phyloP scores from a whole-genome alignment of 2,888 invertebrate genomes.

The Heliothis peltigera region DNA sequence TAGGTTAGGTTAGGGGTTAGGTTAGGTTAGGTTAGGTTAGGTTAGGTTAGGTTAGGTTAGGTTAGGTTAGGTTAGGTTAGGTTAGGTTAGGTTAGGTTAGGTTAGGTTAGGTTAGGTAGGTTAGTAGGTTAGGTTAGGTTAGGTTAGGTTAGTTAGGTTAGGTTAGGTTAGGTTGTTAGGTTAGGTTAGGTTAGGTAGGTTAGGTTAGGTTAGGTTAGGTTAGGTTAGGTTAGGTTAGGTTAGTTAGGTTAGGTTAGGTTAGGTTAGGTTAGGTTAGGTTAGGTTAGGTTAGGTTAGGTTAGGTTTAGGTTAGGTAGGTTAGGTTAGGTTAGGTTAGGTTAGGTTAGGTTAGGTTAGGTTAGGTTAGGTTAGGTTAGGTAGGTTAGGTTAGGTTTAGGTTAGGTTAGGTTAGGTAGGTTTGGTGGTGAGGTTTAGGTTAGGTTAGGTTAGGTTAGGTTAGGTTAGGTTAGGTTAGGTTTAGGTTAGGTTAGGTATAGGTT shows the following conservation, averaged over 20 bases:
- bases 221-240: slow-evolving; percentile 36
- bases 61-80: slow-evolving; percentile 25
- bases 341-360: slow-evolving; percentile 35
- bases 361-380: slow-evolving; percentile 23
- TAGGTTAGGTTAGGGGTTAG: slow-evolving; percentile 31
- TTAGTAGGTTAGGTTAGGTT: slow-evolving; percentile 33
- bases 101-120: slow-evolving; percentile 21
- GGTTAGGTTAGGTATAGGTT: slow-evolving; percentile 33
- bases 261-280: slow-evolving; percentile 49
- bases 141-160: slow-evolving; percentile 38
- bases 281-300: slow-evolving; percentile 48
- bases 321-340: slow-evolving; percentile 47
- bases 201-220: slow-evolving; percentile 39
- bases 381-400: slow-evolving; percentile 22
- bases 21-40: slow-evolving; percentile 36
- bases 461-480: slow-evolving; percentile 17
- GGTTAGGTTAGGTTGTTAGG: too few relatives aligned
- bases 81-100: slow-evolving; percentile 16
- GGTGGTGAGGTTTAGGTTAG: slow-evolving; percentile 30
- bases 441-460: slow-evolving; percentile 5
- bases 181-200: too few relatives aligned
- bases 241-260: slow-evolving; percentile 43
- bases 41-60: slow-evolving; percentile 33
- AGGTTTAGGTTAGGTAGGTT: slow-evolving; percentile 42
- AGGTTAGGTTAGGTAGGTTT: slow-evolving; percentile 30